Evolutionary conservation across 2,113 vertebrate species (phyloP).

Genomic region (Phalacrocorax aristotelis): DNA sequence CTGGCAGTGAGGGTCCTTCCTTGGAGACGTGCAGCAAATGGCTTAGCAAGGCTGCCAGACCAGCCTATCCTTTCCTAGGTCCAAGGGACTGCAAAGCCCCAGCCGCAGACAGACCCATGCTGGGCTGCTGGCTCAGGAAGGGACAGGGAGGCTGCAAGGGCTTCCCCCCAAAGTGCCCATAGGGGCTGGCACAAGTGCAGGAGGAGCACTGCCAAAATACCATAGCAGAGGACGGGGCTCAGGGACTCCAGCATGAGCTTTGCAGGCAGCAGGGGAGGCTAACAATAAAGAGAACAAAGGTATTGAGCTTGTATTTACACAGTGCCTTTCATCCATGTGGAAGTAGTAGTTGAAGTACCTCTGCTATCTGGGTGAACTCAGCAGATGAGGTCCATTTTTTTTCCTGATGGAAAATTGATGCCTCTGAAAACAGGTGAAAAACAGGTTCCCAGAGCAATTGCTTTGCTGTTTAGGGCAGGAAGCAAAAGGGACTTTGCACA

Average conservation of each 20-base stretch:
- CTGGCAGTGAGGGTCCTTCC: not conserved
- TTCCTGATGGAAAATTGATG: not conserved
- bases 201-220: not conserved
- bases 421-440: not conserved
- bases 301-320: not conserved
- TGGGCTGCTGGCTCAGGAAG: not conserved
- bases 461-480: not conserved
- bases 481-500: not conserved
- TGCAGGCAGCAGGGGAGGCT: not conserved
- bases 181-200: not conserved
- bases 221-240: not conserved
- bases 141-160: accelerated
- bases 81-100: not conserved
- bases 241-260: not conserved
- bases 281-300: not conserved
- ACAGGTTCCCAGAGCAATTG: not conserved
- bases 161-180: not conserved
- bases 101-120: accelerated
- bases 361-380: not conserved
- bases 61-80: not conserved
- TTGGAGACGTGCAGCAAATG: not conserved
- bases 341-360: not conserved
- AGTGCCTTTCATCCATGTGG: not conserved
- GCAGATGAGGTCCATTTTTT: not conserved
- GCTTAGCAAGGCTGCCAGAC: accelerated